Base-by-base conservation (phyloP, 1,140 invertebrate species). In the Drosophila eugracilis region DNA sequence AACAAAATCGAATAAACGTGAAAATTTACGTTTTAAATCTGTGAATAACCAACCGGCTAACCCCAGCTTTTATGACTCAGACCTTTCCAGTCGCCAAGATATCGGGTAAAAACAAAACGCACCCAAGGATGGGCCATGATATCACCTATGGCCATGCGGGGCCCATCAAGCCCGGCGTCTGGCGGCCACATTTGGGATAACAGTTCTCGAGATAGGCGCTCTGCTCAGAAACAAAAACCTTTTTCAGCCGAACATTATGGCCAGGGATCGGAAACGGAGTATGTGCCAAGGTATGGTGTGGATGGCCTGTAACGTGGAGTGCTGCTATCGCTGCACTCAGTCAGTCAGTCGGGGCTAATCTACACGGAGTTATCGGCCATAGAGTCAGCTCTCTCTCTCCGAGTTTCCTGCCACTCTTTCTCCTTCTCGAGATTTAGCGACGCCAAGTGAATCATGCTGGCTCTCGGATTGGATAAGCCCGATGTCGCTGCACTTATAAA, bases 401-500 rank as follows among this genome's bases (percentile, higher is more conserved):
- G 17, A 41, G 10, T 19, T 10, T n/a, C 32, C 32, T 17, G 34
- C 14, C 34, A 15, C 14, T 15, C 5, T 15, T 47, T 24, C 45
- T 30, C 32, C 26, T 26, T 70, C 66, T 70, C 57, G 75, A 69
- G 75, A 74, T 81, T 67, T 62, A 52, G 73, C 76, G 83, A 77
- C 78, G 78, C 78, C 83, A 88, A 84, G 83, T 89, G 83, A 88
- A 83, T 89, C 84, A 88, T 69, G 65, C 78, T 37, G 55, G 74
- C 69, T 19, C 83, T 53, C 52, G 55, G 55, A 54, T 66, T 58
- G 81, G 83, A 88, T 88, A 86, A 81, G 77, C 57, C 53, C 57
- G 52, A 62, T 79, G 69, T 81, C 73, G 70, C 49, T 86, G 84
- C 83, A 89, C 83, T 88, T 88, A 88, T 88, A 88, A 89, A 88